Base-by-base conservation (phyloP, 1,140 invertebrate genomes). In the Mactra quadrangularis region DNA sequence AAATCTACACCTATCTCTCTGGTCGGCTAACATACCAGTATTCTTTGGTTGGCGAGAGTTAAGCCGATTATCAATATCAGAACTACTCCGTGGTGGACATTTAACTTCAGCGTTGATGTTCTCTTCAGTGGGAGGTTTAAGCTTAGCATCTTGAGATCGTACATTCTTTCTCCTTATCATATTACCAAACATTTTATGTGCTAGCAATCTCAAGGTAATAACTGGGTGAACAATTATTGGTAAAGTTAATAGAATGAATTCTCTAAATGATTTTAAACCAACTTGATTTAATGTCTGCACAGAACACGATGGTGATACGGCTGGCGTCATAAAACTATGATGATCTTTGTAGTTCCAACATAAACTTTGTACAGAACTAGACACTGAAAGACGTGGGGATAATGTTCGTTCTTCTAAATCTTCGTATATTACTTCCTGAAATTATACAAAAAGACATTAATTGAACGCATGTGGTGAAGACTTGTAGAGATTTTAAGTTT, bases 151-250 rank as follows among this genome's bases (percentile, higher is more conserved):
- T 47, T 76, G 68, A n/a, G 74, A 83, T 55, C 87, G 83, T 13
- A 87, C 70, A 7, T 86, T 88, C 78, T 92, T 92, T 22, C 90
- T 68, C 22, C 90, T 85, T 4, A 92, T 90, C 90, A 92, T 91
- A 64, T 90, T 90, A 15, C 92, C 90, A 85, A 94, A 94, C 25
- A 95, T 91, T 59, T 95, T 93, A 88, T 95, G 95, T 59, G 95
- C 93, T 27, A 95, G 91, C 4, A 95, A 91, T 13, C 95, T 91
- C 17, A 95, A 88, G 13, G 95, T 91, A 19, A 95, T 95, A 6
- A 95, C 90, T 0, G 95, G 95, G 86, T 94, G 94, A 35, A 95
- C 91, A 19, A 95, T 89, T 74, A 94, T 92, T 0, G 95, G 94
- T 53, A 95, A 75, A n/a, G 89, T 89, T 55, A 89, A 86, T 25